Base-by-base conservation (phyloP, 2,797 vertebrate genomes). In the Danio tinwini region DNA sequence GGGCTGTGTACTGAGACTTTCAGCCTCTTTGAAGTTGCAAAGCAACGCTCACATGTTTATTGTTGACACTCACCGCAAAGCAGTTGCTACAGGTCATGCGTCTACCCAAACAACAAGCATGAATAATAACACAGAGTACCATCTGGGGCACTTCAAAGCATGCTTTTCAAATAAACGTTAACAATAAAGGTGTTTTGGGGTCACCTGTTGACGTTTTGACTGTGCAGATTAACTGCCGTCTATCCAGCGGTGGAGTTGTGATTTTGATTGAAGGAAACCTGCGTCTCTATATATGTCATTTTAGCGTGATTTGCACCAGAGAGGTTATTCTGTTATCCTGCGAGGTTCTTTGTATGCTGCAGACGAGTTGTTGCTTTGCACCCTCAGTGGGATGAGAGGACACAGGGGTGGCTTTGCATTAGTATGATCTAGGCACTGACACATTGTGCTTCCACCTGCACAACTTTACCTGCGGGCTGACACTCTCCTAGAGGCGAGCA, bases 91-190 rank as follows among this genome's bases (percentile, higher is more conserved):
- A 92, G 93, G 92, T 92, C 92, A 91, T 86, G 88, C 88, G 88
- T 87, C 88, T 82, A 59, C 74, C 88, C 83, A 85, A 91, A 91
- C 86, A 85, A 81, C 80, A 81, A 89, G 86, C 87, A 87, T 92
- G 89, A 92, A 92, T 91, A 90, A 92, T 91, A 91, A 93, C 90
- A 84, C 84, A 83, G 84, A 82, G 85, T 88, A 85, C 91, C 93
- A 93, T 93, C 91, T 93, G 92, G 89, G 88, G 76, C 89, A 90
- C 91, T 91, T 93, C 88, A 91, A 92, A 93, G 90, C 89, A 85
- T 87, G 85, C 87, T 89, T 91, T 93, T 92, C 58, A 91, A 89
- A 90, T 86, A 76, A 88, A 91, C 90, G 93, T 92, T 89, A 92
- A 91, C 89, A 91, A 88, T 82, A 87, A 86, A 87, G 90, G 88